Evolutionary conservation across 2,797 vertebrate genomes (phyloP).

Genomic region (Megalops cyprinoides): DNA sequence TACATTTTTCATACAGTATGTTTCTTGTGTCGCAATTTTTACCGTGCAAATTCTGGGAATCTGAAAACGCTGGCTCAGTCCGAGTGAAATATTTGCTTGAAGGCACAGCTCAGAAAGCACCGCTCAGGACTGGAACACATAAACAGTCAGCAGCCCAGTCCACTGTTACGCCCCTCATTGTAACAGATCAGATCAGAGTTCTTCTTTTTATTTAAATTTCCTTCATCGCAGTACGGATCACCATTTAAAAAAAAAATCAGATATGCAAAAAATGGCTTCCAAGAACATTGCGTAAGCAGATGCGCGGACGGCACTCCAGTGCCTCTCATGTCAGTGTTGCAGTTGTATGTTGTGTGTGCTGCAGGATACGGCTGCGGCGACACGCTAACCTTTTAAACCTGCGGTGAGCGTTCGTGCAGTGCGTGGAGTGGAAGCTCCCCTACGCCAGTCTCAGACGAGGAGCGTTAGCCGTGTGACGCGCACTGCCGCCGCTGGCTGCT

Average conservation of each 20-base stretch:
- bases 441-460: neutral
- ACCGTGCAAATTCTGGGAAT: neutral
- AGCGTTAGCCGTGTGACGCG: neutral
- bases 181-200: too few species aligned
- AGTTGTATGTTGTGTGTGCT: neutral
- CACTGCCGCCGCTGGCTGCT: neutral
- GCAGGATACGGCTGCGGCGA: slow-evolving; percentile 39
- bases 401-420: slow-evolving; percentile 22
- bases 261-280: neutral
- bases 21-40: neutral
- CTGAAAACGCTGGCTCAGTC: neutral
- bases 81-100: neutral
- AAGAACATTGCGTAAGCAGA: neutral
- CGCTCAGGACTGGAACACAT: neutral
- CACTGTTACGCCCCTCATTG: neutral
- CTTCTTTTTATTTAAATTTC: too few species aligned
- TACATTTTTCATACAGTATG: neutral
- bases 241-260: neutral
- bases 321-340: neutral
- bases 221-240: neutral
- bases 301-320: neutral
- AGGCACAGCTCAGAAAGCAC: neutral
- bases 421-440: neutral
- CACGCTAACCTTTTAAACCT: slow-evolving; percentile 36
- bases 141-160: neutral